Conservation (phyloP, 2,113 vertebrate species). For the Columbina picui region DNA sequence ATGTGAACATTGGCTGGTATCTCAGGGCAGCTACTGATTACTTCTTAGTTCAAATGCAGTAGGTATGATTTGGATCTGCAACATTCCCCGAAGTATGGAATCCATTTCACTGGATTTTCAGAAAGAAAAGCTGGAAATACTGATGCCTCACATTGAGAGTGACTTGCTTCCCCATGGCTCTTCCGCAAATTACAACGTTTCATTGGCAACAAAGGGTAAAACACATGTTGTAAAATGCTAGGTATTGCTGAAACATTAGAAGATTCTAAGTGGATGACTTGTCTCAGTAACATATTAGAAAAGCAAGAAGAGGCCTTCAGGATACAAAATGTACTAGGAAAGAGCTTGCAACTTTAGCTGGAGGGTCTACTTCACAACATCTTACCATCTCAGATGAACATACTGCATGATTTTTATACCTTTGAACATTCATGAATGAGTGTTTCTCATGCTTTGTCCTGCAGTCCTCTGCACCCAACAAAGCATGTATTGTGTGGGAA, state of each 20-base stretch:
- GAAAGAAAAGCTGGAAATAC: neutral
- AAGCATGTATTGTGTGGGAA: neutral
- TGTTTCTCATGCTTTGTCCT: neutral
- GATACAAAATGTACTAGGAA: neutral
- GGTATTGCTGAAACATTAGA: neutral
- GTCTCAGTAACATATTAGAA: neutral
- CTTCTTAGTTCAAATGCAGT: neutral
- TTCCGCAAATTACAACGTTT: neutral
- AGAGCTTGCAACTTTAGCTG: neutral
- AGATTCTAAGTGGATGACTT: neutral
- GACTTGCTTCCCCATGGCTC: neutral
- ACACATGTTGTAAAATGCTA: neutral
- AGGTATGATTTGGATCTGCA: neutral
- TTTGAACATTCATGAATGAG: neutral
- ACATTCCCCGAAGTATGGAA: neutral
- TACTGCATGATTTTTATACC: neutral
- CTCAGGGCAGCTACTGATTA: neutral
- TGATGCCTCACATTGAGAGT: neutral
- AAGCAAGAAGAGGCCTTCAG: neutral
- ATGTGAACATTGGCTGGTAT: neutral
- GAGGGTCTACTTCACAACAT: neutral
- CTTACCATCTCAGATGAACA: neutral
- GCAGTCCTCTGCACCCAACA: neutral
- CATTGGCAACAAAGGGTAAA: neutral
- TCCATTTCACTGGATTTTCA: neutral